Conservation (phyloP, 2,797 vertebrate species). For the Lagorchestes hirsutus region DNA sequence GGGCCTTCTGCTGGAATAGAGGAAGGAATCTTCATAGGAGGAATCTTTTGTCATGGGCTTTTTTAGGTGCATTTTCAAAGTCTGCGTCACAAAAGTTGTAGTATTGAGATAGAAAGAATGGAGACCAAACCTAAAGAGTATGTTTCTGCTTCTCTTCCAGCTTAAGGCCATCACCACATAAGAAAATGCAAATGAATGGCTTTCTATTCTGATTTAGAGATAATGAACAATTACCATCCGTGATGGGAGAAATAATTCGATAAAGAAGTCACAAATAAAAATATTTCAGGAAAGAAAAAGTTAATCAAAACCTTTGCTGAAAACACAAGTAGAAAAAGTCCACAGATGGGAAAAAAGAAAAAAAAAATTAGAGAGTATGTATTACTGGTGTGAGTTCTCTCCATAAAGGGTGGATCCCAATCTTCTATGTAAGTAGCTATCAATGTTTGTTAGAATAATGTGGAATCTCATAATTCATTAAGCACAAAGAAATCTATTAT, state of each 20-base stretch:
- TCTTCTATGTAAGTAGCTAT: not conserved
- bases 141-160: not conserved
- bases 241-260: not conserved
- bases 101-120: not conserved
- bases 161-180: not conserved
- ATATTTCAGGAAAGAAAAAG: not conserved
- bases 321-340: not conserved
- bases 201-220: slow-evolving; percentile 26
- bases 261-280: not conserved
- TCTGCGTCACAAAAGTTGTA: not conserved
- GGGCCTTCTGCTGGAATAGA: not conserved
- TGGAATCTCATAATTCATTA: not conserved
- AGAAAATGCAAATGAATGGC: no score
- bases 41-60: not conserved
- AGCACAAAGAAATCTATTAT: not conserved
- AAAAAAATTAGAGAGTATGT: not conserved
- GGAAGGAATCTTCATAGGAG: not conserved
- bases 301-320: not conserved
- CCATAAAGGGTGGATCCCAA: not conserved
- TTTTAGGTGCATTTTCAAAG: not conserved
- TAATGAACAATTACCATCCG: not conserved
- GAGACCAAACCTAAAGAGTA: not conserved
- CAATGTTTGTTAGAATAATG: no score
- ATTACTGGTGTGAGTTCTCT: not conserved
- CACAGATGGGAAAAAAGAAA: not conserved